phyloP scores from a whole-genome alignment of 2,797 vertebrate species.

The Oceanodroma leucorhoa region DNA sequence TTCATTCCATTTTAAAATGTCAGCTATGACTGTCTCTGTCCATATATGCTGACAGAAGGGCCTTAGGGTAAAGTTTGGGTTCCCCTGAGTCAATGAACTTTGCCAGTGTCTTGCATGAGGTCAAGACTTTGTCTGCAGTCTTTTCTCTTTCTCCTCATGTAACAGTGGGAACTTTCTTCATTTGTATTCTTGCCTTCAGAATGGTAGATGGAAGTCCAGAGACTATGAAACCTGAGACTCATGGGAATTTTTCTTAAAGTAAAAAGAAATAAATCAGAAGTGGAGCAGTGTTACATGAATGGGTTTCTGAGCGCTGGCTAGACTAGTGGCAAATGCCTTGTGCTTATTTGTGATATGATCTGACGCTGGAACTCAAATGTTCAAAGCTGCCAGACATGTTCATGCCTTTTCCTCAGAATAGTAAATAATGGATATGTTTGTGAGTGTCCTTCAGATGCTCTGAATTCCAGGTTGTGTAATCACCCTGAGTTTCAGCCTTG shows the following conservation, averaged over 20 bases:
- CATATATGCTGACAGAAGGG: background rate
- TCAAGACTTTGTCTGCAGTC: background rate
- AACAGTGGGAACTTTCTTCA: background rate
- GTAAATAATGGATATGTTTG: background rate
- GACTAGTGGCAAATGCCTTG: background rate
- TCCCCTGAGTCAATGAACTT: background rate
- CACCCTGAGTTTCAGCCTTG: background rate
- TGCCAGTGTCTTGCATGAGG: background rate
- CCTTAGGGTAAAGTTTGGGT: background rate
- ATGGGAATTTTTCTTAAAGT: background rate
- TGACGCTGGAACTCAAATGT: background rate
- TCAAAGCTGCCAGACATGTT: background rate
- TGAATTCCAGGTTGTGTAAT: conserved; percentile 5
- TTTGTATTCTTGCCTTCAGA: background rate
- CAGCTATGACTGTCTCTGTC: background rate
- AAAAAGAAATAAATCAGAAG: background rate
- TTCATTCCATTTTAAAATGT: background rate
- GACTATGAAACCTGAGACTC: background rate
- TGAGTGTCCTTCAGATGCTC: background rate
- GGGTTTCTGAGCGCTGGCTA: background rate
- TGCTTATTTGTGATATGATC: background rate
- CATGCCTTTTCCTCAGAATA: background rate
- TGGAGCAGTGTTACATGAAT: background rate
- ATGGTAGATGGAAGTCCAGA: background rate
- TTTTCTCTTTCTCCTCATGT: background rate